Evolutionary conservation across 2,888 invertebrate species (phyloP), one percentile per base, ranked within the genome.

Genomic region (Callosobruchus maculatus): DNA sequence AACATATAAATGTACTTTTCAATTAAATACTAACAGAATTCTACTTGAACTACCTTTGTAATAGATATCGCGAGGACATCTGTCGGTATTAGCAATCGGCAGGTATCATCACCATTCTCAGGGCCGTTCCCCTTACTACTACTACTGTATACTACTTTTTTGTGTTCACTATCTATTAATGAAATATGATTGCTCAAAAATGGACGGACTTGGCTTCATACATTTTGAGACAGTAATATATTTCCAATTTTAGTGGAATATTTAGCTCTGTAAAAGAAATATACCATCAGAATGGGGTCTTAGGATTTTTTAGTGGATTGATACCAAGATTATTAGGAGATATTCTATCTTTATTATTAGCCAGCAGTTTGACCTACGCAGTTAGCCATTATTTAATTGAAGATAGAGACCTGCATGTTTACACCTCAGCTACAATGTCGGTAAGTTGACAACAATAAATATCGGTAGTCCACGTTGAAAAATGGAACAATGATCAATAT

Each of bases 291-390:
- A 95, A 97, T 83, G 98, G 98, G 67, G 88, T 98, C 72, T 84
- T 89, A 21, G 98, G 98, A 74, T 95, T 94, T 87, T 97, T 94
- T 87, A 92, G 95, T 79, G 98, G 98, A 21, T 86, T 99, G 69
- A 87, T 97, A 73, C 98, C 99, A 0, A 93, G 96, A 85, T 84
- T 98, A 70, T 85, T 97, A 75, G 96, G 94, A 76, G 97, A 97
- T 87, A 89, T 95, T 70, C 89, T 95, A 72, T 93, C 95, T 80
- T 88, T 97, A 78, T 90, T 94, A 80, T 88, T 96, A 73, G 93
- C 95, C 70, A 94, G 93, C 82, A 89, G 92, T 20, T 89, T 95
- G 77, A 92, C 94, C 18, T 96, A 92, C 87, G 88, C 92, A 80
- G 89, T 96, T 71, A 95, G 95, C 87, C 94, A 93, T 86, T 95